phyloP scores from a whole-genome alignment of 2,888 invertebrate species.

The Clepsis dumicolana region DNA sequence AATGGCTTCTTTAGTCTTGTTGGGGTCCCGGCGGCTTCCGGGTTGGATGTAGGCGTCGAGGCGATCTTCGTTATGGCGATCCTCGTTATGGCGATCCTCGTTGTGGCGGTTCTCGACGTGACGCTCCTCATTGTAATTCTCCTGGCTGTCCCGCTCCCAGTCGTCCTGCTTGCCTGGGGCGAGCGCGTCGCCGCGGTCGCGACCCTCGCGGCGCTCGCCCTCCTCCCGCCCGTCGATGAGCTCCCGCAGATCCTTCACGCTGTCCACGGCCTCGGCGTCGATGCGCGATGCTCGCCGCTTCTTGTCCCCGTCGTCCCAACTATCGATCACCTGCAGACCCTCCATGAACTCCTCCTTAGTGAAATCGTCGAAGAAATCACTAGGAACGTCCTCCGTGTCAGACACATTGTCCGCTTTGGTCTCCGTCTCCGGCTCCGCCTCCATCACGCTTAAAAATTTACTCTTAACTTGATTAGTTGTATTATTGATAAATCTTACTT shows the following conservation, averaged over 20 bases:
- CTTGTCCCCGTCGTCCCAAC: constrained; percentile 67
- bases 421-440: constrained; percentile 55
- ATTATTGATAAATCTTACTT: constrained; percentile 25
- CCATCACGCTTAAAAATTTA: constrained; percentile 15
- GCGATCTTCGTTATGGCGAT: constrained; percentile 39
- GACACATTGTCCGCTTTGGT: constrained; percentile 54
- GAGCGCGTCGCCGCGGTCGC: not conserved
- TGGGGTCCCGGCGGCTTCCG: constrained; percentile 77
- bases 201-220: constrained; percentile 11
- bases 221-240: constrained; percentile 48
- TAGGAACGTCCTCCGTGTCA: constrained; percentile 75
- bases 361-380: constrained; percentile 83
- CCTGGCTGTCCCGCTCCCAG: constrained; percentile 43
- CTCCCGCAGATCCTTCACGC: constrained; percentile 68
- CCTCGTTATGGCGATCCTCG: not conserved
- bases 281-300: constrained; percentile 51
- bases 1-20: constrained; percentile 78
- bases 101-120: constrained; percentile 50
- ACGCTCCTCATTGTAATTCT: too few relatives aligned
- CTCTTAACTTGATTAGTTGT: constrained; percentile 10
- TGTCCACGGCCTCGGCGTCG: constrained; percentile 57
- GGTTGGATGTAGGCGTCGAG: constrained; percentile 73
- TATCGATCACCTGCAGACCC: constrained; percentile 80
- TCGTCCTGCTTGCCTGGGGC: not conserved
- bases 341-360: constrained; percentile 78